Conservation (phyloP, 2,113 vertebrate species). For the Glaucidium brasilianum region DNA sequence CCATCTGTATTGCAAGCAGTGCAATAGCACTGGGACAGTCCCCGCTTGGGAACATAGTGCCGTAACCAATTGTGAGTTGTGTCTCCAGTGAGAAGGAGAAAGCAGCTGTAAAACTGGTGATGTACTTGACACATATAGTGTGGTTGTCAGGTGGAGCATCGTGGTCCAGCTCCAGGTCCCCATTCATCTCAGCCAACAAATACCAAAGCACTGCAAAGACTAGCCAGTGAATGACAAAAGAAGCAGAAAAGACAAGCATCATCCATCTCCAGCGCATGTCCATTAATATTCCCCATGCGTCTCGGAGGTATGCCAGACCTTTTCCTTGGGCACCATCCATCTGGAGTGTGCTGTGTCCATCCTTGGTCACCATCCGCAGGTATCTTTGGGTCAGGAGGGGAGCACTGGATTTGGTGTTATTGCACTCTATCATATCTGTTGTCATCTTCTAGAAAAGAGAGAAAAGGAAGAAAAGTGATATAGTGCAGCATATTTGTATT, state of each 20-base stretch:
- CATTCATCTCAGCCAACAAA: conserved; percentile 90
- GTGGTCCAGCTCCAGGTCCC: conserved; percentile 91
- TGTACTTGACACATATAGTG: conserved; percentile 94
- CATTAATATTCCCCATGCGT: conserved; percentile 92
- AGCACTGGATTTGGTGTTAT: conserved; percentile 78
- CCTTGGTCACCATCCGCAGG: conserved; percentile 90
- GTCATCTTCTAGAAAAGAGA: conserved; percentile 57
- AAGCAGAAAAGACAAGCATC: conserved; percentile 90
- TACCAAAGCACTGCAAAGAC: conserved; percentile 97
- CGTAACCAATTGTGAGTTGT: conserved; percentile 96
- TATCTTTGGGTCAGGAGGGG: conserved; percentile 80
- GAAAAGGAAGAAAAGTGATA: not conserved
- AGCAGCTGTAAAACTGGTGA: conserved; percentile 94
- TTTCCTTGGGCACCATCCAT: conserved; percentile 69
- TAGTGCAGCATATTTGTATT: not conserved
- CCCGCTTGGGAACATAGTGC: conserved; percentile 96
- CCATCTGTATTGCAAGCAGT: conserved; percentile 94
- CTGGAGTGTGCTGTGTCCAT: conserved; percentile 85
- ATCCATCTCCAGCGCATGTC: conserved; percentile 97
- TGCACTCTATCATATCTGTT: conserved; percentile 62
- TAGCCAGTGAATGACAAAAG: conserved; percentile 94
- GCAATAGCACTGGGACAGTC: conserved; percentile 94
- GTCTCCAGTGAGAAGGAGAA: conserved; percentile 98
- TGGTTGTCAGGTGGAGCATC: conserved; percentile 90
- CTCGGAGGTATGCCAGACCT: conserved; percentile 83